Conservation (phyloP, 2,888 invertebrate species). For the Esperia sulphurella region DNA sequence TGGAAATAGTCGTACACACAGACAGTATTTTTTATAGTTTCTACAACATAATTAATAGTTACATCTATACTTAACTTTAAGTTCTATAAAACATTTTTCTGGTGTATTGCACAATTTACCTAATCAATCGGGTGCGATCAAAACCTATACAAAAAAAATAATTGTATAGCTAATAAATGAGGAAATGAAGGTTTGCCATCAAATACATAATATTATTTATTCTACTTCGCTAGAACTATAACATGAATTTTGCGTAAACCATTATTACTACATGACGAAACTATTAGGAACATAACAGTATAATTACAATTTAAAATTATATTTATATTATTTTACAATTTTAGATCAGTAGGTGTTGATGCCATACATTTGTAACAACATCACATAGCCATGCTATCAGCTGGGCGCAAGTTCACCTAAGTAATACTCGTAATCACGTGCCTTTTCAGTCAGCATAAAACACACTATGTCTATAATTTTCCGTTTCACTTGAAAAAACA, state of each 20-base stretch:
- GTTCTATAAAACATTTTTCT: conserved; percentile 51
- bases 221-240: conserved; percentile 38
- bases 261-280: conserved; percentile 59
- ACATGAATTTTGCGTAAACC: conserved; percentile 51
- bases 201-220: conserved; percentile 24
- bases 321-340: conserved; percentile 15
- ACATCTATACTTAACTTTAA: conserved; percentile 40
- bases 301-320: conserved; percentile 64
- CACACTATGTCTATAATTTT: conserved; percentile 2
- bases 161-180: conserved; percentile 7
- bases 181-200: conserved; percentile 28
- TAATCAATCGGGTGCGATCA: conserved; percentile 24
- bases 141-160: conserved; percentile 7
- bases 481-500: conserved; percentile 32
- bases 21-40: conserved; percentile 44
- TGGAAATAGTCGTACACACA: conserved; percentile 47
- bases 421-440: neutral
- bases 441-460: conserved; percentile 2
- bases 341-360: conserved; percentile 9
- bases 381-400: neutral
- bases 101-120: conserved; percentile 70
- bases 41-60: conserved; percentile 47
- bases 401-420: neutral
- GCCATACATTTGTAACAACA: neutral
- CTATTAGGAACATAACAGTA: conserved; percentile 74